Evolutionary conservation across 2,113 vertebrate genomes (phyloP).

Genomic region (Bubo bubo): DNA sequence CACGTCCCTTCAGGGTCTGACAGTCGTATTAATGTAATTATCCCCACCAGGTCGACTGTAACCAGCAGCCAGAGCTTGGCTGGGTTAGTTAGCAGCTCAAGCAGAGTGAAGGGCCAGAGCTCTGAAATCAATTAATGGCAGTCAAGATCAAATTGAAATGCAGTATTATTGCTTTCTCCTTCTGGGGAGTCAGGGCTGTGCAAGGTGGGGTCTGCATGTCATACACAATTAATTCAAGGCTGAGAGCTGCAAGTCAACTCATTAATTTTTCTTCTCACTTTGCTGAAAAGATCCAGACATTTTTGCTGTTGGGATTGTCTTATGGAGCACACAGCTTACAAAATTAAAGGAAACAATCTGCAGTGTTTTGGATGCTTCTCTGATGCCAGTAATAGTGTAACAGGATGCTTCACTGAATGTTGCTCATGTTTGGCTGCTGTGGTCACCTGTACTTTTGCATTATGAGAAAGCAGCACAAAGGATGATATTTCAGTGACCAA

Average conservation of each 20-base stretch:
- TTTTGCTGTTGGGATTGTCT: not conserved
- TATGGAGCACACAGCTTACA: not conserved
- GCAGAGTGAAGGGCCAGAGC: not conserved
- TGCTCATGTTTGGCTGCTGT: not conserved
- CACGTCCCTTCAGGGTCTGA: not conserved
- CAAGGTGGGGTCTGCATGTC: not conserved
- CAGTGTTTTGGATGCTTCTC: not conserved
- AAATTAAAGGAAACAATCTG: not conserved
- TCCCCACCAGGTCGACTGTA: not conserved
- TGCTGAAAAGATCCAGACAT: not conserved
- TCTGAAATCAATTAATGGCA: constrained; percentile 1
- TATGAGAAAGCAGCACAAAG: not conserved
- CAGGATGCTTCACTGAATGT: not conserved
- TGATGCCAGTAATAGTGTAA: not conserved
- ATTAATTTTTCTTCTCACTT: not conserved
- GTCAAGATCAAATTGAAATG: not conserved
- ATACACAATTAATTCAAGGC: not conserved
- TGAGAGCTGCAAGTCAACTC: not conserved
- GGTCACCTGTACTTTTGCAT: not conserved
- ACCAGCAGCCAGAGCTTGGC: not conserved
- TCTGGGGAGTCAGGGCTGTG: not conserved
- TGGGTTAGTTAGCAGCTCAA: not conserved
- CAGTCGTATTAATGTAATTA: not conserved
- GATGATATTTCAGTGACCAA: not conserved
- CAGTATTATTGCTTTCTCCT: not conserved